Base-by-base conservation (phyloP, 2,888 invertebrate species). In the Rhodophaea formosa region DNA sequence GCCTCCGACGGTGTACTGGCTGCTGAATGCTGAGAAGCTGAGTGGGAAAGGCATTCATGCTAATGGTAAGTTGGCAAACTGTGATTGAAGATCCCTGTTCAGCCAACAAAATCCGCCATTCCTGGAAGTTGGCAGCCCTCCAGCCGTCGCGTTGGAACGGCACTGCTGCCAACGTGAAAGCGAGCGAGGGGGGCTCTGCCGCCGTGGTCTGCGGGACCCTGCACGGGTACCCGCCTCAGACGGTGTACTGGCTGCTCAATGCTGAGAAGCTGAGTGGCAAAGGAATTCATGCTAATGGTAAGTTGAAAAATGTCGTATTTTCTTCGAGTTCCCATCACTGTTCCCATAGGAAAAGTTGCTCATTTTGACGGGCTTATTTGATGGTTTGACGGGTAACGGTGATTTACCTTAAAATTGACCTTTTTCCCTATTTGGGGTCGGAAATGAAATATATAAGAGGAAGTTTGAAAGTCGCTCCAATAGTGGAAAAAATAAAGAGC, bases 231-330 rank as follows among this genome's bases (percentile, higher is more conserved):
- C 97, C 97, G 0, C 86, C 93, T 44, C 97, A 98, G 0, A 88
- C 89, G 3, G 92, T 97, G 39, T 94, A 94, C 64, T 98, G 98
- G 98, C 89, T 97, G 59, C 93, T 97, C 56, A 97, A 98, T 77
- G 96, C 97, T 0, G 94, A 95, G 63, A 92, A 94, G 3, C 92
- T 97, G 42, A 83, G 87, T 54, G 84, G 80, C 3, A 82, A 83
- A 30, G 82, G 79, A 5, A 68, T 87, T 8, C 77, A 69, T 42
- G 67, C 80, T 58, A 79, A 80, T 59, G 84, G 90, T 90, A 57
- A 78, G 80, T 69, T 23, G 23, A n/a, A n/a, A n/a, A n/a, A n/a
- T n/a, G n/a, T n/a, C n/a, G n/a, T n/a, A n/a, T n/a, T n/a, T n/a
- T n/a, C n/a, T n/a, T n/a, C n/a, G n/a, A n/a, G n/a, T n/a, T n/a